A percentile compares a stretch with the other conserved stretches of the same genome.
Evolutionary conservation across 2,113 vertebrate species (phyloP).

Genomic region (Bothrops jararaca): DNA sequence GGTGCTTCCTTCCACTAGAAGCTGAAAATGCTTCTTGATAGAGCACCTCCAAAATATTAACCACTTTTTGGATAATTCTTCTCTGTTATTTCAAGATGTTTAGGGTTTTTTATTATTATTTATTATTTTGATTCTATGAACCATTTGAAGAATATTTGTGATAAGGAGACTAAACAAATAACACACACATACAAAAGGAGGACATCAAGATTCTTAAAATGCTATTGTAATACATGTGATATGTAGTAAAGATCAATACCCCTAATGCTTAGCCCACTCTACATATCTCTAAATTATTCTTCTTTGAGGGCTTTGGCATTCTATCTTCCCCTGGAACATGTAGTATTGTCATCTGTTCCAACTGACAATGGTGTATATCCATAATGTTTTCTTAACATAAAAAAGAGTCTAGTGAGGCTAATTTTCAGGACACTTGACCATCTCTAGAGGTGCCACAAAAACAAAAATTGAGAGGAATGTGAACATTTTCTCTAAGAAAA

Average conservation of each 20-base stretch:
- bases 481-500: neutral
- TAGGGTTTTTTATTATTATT: neutral
- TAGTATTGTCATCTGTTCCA: slow-evolving; percentile 26
- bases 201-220: neutral
- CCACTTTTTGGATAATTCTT: neutral
- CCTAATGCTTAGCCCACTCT: neutral
- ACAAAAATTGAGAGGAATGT: neutral
- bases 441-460: neutral
- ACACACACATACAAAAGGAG: neutral
- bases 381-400: slow-evolving; percentile 39
- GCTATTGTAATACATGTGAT: neutral
- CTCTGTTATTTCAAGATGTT: neutral
- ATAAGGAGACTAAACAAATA: neutral
- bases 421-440: neutral
- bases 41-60: neutral
- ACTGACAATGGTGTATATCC: slow-evolving; percentile 43
- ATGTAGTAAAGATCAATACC: neutral
- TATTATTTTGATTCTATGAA: neutral
- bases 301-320: slow-evolving; percentile 7
- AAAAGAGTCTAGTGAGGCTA: neutral
- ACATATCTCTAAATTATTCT: neutral
- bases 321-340: slow-evolving; percentile 13
- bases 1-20: neutral
- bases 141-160: neutral
- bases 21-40: neutral